Evolutionary conservation across 2,888 invertebrate genomes (phyloP).

Genomic region (Synanthedon vespiformis): DNA sequence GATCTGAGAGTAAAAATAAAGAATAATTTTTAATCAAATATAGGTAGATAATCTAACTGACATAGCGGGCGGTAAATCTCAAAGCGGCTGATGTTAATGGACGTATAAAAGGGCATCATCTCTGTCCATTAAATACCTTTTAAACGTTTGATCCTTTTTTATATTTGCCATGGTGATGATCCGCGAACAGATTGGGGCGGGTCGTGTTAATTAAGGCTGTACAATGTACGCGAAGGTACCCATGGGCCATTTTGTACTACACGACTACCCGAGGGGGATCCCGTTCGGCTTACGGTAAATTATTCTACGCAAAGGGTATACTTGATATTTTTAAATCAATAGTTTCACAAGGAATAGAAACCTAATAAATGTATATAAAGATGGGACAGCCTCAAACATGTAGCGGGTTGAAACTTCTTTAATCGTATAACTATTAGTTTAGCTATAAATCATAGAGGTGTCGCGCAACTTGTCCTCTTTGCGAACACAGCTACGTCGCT

Average conservation of each 20-base stretch:
- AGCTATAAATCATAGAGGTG: slow-evolving; percentile 52
- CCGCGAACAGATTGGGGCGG: slow-evolving; percentile 48
- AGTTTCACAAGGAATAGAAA: not conserved
- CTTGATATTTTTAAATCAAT: not conserved
- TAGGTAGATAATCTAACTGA: slow-evolving; percentile 24
- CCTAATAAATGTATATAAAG: not conserved
- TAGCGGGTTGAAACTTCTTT: slow-evolving; percentile 19
- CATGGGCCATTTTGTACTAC: not conserved
- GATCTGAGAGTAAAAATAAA: slow-evolving; percentile 21
- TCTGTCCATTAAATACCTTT: slow-evolving; percentile 68
- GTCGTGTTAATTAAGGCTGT: slow-evolving; percentile 49
- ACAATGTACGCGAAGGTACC: slow-evolving; percentile 5
- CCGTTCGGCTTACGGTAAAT: not conserved
- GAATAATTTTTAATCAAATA: slow-evolving; percentile 34
- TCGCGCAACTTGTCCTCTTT: slow-evolving; percentile 45
- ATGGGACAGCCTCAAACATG: not conserved
- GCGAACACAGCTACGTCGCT: slow-evolving; percentile 12
- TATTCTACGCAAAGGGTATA: not conserved
- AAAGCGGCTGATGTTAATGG: slow-evolving; percentile 64
- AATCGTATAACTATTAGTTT: slow-evolving; percentile 29
- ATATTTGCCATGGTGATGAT: slow-evolving; percentile 58
- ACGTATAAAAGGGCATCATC: slow-evolving; percentile 63
- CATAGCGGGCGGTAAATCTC: slow-evolving; percentile 49
- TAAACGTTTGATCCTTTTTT: slow-evolving; percentile 70
- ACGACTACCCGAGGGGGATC: not conserved